Conservation (phyloP, 2,888 invertebrate species). For the Gerosis bhagava region DNA sequence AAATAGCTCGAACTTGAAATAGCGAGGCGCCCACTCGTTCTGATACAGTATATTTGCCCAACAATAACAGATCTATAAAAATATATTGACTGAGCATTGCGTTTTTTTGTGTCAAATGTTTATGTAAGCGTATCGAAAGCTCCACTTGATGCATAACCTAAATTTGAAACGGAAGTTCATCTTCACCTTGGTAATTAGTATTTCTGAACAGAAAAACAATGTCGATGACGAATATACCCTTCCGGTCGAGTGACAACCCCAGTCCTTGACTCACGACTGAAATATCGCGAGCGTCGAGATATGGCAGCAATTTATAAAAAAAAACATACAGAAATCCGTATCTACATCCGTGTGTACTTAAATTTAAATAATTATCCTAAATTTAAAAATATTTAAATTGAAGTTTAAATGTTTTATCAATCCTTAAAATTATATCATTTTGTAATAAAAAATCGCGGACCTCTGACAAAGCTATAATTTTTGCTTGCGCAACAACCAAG, state of each 20-base stretch:
- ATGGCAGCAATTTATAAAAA: too few relatives aligned
- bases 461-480: too few relatives aligned
- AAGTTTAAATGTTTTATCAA: too few relatives aligned
- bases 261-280: not conserved
- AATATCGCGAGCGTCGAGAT: too few relatives aligned
- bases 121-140: conserved; percentile 6
- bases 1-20: conserved; percentile 15
- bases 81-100: conserved; percentile 17
- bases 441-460: too few relatives aligned
- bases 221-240: conserved; percentile 14
- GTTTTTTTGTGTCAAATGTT: conserved; percentile 15
- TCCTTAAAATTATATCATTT: too few relatives aligned
- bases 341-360: too few relatives aligned
- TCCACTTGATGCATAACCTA: not conserved
- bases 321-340: too few relatives aligned
- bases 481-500: too few relatives aligned
- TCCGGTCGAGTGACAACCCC: conserved; percentile 13
- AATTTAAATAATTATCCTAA: too few relatives aligned
- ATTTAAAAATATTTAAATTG: too few relatives aligned
- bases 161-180: conserved; percentile 8
- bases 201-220: conserved; percentile 16
- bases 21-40: conserved; percentile 12
- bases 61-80: conserved; percentile 23
- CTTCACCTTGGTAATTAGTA: conserved; percentile 11
- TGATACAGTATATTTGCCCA: conserved; percentile 18